Base-by-base conservation (phyloP, 2,113 vertebrate species). In the Xenopus borealis region DNA sequence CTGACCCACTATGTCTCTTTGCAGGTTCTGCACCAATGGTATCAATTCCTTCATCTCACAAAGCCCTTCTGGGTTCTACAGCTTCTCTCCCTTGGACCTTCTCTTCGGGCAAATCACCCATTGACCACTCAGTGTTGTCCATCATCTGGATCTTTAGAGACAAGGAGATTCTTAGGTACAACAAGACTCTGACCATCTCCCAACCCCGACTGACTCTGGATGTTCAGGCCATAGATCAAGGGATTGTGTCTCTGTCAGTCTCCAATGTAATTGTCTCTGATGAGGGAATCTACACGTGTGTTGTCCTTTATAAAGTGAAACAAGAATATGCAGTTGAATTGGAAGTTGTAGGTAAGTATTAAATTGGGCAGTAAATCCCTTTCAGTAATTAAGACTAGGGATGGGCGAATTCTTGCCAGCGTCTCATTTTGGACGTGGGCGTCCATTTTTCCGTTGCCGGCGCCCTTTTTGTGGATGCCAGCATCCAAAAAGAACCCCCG, bases 101-200 rank as follows among this genome's bases (percentile, higher is more conserved):
- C 45, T 19, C 30, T 4, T 20, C 50, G 40, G 18, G n/a, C 10
- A 18, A 12, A 0, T 2, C 10, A 46, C 14, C 45, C 4, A 52
- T 72, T 30, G 44, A 62, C 45, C 59, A 1, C 17, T 13, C 46
- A 12, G 46, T 30, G 17, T 46, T 72, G 2, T 58, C 59, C 16
- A 30, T 62, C 4, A 5, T 72, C 13, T 72, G 70, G 70, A 10
- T 17, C 11, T 72, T 72, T 23, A 3, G 33, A n/a, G 70, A 14
- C 6, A 27, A 12, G 12, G 20, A 10, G 2, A 62, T 72, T 12
- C 18, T 52, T 9, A 50, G 23, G 20, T 33, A n/a, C 7, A 59
- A 72, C 59, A 72, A 30, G 19, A 62, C 50, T 10, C 58, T 19
- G 20, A 11, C n/a, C 19, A 0, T 3, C 0, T 12, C 5, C 2